Conservation (phyloP, 2,888 invertebrate genomes). For the Acrobasis repandana region DNA sequence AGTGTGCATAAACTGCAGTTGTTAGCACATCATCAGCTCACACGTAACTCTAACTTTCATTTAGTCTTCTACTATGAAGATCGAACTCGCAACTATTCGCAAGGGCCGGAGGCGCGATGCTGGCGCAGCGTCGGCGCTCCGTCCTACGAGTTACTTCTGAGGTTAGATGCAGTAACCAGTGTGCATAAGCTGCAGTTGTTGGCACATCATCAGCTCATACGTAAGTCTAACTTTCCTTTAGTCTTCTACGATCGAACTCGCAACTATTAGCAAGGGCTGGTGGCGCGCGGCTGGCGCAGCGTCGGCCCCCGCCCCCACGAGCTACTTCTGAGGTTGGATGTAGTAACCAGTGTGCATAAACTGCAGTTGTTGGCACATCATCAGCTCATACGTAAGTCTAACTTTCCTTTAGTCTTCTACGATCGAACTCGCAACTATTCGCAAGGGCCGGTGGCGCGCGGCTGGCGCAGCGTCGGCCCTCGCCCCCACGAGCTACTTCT, state of each 20-base stretch:
- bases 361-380: too few species aligned
- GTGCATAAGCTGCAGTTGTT: slow-evolving; percentile 95
- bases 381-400: too few species aligned
- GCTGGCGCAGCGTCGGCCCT: slow-evolving; percentile 91
- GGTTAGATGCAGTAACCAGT: slow-evolving; percentile 88
- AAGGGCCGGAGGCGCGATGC: slow-evolving; percentile 95
- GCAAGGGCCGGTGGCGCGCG: slow-evolving; percentile 95
- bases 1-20: too few species aligned
- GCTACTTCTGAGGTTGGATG: too few species aligned
- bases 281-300: too few species aligned
- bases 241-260: not conserved
- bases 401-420: too few species aligned
- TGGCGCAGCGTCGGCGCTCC: slow-evolving; percentile 90
- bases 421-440: slow-evolving; percentile 87
- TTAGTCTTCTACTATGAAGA: too few species aligned
- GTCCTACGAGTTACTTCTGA: slow-evolving; percentile 94
- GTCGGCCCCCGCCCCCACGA: too few species aligned
- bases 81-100: slow-evolving; percentile 85
- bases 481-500: slow-evolving; percentile 90
- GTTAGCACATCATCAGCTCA: too few species aligned
- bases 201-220: slow-evolving; percentile 96
- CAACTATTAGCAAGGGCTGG: too few species aligned
- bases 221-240: slow-evolving; percentile 78
- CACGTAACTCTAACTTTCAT: too few species aligned
- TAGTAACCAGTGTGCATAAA: too few species aligned